Conservation (phyloP, 2,113 vertebrate genomes). For the Atractosteus spatula region DNA sequence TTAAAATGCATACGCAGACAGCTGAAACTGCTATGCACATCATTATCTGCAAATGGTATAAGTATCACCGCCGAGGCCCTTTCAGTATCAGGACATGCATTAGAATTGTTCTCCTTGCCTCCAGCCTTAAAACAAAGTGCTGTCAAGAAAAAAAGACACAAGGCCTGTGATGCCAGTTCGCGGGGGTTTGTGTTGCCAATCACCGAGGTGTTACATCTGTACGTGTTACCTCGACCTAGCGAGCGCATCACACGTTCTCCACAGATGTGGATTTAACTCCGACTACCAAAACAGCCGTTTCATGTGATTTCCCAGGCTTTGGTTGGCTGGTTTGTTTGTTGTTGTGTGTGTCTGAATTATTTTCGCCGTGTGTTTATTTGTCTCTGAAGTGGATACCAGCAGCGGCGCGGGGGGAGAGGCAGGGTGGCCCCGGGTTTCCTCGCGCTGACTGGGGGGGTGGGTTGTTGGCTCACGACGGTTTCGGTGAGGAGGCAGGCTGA, state of each 20-base stretch:
- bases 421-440: not conserved
- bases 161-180: slow-evolving; percentile 77
- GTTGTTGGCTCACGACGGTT: too few relatives aligned
- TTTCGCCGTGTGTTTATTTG: not conserved
- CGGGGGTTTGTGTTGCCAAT: slow-evolving; percentile 79
- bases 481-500: too few relatives aligned
- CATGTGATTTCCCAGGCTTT: not conserved
- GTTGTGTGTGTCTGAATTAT: not conserved
- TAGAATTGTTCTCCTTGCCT: slow-evolving; percentile 53
- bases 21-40: slow-evolving; percentile 82
- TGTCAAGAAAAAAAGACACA: slow-evolving; percentile 79
- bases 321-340: slow-evolving; percentile 3
- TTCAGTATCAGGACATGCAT: slow-evolving; percentile 75
- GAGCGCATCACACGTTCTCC: slow-evolving; percentile 71
- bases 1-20: slow-evolving; percentile 83
- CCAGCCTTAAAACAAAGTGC: slow-evolving; percentile 81
- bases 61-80: slow-evolving; percentile 75
- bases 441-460: not conserved
- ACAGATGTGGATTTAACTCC: slow-evolving; percentile 78
- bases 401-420: not conserved
- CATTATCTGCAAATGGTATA: slow-evolving; percentile 86
- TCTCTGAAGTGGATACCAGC: not conserved
- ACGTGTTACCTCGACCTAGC: slow-evolving; percentile 77
- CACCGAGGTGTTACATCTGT: slow-evolving; percentile 72
- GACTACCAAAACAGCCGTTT: slow-evolving; percentile 2